These are phyloP conservation scores for Galeopterus variegatus DNA, from an alignment of 2,113 vertebrate species.

Conservation along the genomic window DNA sequence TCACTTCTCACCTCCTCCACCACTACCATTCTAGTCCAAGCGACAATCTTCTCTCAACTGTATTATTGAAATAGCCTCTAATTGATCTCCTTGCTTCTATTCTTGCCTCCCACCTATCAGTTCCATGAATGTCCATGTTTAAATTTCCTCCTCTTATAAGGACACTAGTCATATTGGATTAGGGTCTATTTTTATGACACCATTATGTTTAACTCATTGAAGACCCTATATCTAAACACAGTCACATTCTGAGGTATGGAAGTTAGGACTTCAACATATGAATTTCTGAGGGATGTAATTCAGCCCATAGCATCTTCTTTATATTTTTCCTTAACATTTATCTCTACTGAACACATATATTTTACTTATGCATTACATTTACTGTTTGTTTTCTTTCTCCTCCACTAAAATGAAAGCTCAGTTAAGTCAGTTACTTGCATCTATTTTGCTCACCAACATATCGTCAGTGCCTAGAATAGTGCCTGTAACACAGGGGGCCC, in stretches of 20 bases:
- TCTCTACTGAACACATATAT: background rate
- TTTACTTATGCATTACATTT: slow-evolving; percentile 9
- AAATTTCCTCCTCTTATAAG: slow-evolving; percentile 24
- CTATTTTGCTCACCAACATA: slow-evolving; percentile 20
- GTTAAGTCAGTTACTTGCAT: background rate
- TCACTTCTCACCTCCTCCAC: background rate
- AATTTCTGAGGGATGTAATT: background rate
- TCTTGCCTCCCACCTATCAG: background rate
- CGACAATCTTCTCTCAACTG: background rate
- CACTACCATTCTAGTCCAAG: background rate
- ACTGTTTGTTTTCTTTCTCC: background rate
- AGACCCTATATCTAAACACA: background rate
- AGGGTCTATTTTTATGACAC: background rate
- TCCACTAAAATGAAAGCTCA: slow-evolving; percentile 43
- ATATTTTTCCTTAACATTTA: slow-evolving; percentile 43
- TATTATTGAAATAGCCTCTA: background rate
- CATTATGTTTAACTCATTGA: no score
- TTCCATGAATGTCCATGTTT: background rate
- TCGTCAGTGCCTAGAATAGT: background rate
- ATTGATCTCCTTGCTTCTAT: background rate
- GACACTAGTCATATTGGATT: background rate
- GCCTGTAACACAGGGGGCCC: background rate
- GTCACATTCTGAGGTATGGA: background rate
- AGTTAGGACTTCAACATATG: background rate
- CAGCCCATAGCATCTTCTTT: background rate